Evolutionary conservation across 1,140 invertebrate species (phyloP).

Genomic region (Drosophila auraria): DNA sequence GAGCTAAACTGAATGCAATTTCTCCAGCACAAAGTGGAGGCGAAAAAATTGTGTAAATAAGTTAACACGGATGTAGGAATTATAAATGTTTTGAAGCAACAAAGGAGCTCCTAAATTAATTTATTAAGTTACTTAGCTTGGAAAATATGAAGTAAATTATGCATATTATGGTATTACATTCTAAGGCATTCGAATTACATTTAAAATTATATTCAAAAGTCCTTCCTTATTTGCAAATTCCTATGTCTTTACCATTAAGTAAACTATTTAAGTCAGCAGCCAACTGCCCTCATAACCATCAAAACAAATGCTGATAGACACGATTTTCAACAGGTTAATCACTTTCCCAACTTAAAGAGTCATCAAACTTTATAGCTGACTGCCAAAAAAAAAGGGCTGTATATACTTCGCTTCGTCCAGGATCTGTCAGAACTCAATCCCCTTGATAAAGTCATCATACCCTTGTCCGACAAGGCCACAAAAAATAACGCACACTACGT

Average conservation of each 20-base stretch:
- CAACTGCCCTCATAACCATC: not conserved
- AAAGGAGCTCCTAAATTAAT: not conserved
- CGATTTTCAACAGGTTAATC: constrained; percentile 6
- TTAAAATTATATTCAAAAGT: too few species aligned
- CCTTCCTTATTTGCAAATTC: not conserved
- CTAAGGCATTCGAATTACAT: too few species aligned
- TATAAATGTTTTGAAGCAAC: not conserved
- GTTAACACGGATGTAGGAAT: not conserved
- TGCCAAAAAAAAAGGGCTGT: not conserved
- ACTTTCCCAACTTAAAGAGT: not conserved
- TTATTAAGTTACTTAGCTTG: not conserved
- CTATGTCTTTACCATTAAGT: too few species aligned
- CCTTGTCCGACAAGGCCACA: constrained; percentile 33
- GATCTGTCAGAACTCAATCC: constrained; percentile 32
- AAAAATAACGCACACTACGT: constrained; percentile 44
- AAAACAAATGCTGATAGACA: not conserved
- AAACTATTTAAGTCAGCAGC: not conserved
- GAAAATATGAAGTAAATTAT: too few species aligned
- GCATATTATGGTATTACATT: too few species aligned
- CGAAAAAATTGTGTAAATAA: not conserved
- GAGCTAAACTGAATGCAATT: constrained; percentile 4
- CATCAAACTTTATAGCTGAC: constrained; percentile 10
- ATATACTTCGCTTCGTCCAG: constrained; percentile 8
- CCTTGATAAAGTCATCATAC: constrained; percentile 49
- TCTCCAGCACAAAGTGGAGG: not conserved